Conservation (phyloP, 2,797 vertebrate genomes). For the Tiaroga cobitis region DNA sequence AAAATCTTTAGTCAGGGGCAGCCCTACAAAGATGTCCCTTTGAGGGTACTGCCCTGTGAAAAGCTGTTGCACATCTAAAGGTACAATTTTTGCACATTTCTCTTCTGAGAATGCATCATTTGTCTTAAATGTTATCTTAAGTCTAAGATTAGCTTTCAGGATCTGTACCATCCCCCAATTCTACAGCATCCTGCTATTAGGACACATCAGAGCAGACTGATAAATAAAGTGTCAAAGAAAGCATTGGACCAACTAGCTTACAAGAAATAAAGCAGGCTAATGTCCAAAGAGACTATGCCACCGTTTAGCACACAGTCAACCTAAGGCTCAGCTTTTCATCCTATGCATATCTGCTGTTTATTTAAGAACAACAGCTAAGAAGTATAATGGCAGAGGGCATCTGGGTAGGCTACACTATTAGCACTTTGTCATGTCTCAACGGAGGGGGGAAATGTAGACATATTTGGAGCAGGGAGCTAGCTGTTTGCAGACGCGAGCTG, state of each 20-base stretch:
- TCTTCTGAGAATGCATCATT: background rate
- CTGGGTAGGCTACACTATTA: constrained; percentile 39
- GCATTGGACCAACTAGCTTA: constrained; percentile 3
- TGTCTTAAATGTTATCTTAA: constrained; percentile 10
- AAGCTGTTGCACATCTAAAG: background rate
- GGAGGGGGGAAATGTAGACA: constrained; percentile 66
- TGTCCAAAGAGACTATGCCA: constrained; percentile 64
- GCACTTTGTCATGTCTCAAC: constrained; percentile 44
- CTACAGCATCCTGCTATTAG: constrained; percentile 26
- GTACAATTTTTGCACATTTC: background rate
- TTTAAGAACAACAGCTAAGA: constrained; percentile 55
- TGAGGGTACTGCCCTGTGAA: background rate
- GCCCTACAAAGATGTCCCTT: background rate
- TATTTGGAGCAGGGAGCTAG: constrained; percentile 63
- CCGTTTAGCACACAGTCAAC: constrained; percentile 66
- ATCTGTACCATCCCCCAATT: constrained; percentile 24
- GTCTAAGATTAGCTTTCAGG: background rate
- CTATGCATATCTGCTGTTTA: constrained; percentile 63
- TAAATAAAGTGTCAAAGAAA: constrained; percentile 23
- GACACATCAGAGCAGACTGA: background rate
- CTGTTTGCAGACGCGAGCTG: constrained; percentile 67
- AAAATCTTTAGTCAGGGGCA: too few relatives aligned
- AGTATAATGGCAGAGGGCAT: constrained; percentile 39
- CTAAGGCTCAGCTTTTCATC: constrained; percentile 62
- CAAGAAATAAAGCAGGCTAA: constrained; percentile 66